Conservation (phyloP, 1,140 invertebrate species). For the Lithobius niger region DNA sequence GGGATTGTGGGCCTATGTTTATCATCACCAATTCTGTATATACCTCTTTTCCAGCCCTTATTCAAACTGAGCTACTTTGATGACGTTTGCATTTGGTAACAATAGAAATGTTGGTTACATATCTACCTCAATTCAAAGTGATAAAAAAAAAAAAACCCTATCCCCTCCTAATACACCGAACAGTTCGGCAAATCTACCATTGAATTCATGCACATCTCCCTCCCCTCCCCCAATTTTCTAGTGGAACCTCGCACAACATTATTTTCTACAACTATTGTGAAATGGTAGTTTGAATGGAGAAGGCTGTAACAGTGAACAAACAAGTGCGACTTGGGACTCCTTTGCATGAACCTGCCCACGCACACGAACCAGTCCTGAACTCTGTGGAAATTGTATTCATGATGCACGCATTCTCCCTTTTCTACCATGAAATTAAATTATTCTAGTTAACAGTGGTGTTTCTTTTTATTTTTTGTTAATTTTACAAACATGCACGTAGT, state of each 20-base stretch:
- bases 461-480: too few species aligned
- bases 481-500: too few species aligned
- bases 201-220: too few species aligned
- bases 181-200: too few species aligned
- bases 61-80: too few species aligned
- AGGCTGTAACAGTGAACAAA: constrained; percentile 1
- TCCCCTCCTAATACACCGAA: too few species aligned
- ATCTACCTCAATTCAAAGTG: background rate
- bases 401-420: constrained; percentile 41
- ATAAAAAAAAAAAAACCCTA: background rate
- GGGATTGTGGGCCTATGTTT: background rate
- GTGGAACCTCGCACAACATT: background rate
- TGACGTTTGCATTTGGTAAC: too few species aligned
- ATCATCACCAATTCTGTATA: background rate
- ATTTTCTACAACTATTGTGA: background rate
- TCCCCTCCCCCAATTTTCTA: constrained; percentile 1
- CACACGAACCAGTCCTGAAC: background rate
- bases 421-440: constrained; percentile 43
- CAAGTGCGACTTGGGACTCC: background rate
- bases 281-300: constrained; percentile 9
- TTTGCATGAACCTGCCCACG: background rate
- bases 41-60: background rate
- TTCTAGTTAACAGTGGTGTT: constrained; percentile 43
- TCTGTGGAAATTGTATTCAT: background rate
- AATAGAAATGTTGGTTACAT: too few species aligned